Conservation (phyloP, 53 echinoderm and acorn worm species). For the Actinopyga echinites region DNA sequence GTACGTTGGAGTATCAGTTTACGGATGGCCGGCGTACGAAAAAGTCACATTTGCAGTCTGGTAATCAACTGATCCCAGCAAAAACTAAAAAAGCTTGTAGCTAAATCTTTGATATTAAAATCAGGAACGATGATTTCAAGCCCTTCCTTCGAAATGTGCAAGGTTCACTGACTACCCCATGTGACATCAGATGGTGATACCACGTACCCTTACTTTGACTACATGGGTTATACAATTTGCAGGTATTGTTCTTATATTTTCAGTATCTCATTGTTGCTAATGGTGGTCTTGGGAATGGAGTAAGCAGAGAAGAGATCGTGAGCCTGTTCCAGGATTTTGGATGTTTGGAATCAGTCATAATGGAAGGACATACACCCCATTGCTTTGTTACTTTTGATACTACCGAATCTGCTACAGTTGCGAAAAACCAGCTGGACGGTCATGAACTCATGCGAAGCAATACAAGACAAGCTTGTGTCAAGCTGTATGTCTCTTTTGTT, state of each 20-base stretch:
- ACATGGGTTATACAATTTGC: no score
- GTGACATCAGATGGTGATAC: no score
- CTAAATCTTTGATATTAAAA: no score
- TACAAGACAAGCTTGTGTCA: constrained; percentile 45
- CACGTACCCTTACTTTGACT: no score
- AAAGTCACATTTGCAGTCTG: no score
- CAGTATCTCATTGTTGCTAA: constrained; percentile 87
- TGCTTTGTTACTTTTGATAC: constrained; percentile 74
- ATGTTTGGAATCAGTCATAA: constrained; percentile 68
- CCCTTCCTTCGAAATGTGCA: no score
- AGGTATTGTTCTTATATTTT: background rate
- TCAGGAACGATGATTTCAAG: no score
- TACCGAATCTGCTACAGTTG: constrained; percentile 45
- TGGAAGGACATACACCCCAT: constrained; percentile 86
- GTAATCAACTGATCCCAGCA: no score
- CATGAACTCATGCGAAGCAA: constrained; percentile 53
- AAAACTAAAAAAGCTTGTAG: no score
- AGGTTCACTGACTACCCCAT: no score
- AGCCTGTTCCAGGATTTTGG: constrained; percentile 71
- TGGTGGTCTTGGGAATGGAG: constrained; percentile 88
- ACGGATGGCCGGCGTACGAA: no score
- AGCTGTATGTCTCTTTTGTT: constrained; percentile 77
- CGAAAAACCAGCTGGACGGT: constrained; percentile 70
- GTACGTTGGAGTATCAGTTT: no score
- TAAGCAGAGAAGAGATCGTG: constrained; percentile 69